Percentiles rank a stretch among this genome's conserved stretches.
Conservation (phyloP, 2,888 invertebrate genomes). For the Limnephilus marmoratus region DNA sequence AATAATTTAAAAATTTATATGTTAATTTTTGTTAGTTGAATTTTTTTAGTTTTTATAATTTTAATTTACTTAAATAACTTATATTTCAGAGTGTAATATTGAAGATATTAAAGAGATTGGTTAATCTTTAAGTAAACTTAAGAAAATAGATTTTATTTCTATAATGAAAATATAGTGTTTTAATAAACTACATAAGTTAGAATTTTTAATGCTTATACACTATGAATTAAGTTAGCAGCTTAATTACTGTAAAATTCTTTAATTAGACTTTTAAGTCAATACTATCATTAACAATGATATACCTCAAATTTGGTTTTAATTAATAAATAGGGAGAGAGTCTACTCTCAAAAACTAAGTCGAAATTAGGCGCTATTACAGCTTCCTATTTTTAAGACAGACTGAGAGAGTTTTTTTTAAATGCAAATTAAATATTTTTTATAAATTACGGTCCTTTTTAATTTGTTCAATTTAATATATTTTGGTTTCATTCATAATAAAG, state of each 20-base stretch:
- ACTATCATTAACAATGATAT: no score
- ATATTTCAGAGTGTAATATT: conserved; percentile 49
- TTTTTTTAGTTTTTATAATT: no score
- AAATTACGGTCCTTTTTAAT: conserved; percentile 71
- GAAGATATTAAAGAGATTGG: conserved; percentile 68
- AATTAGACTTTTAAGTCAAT: conserved; percentile 76
- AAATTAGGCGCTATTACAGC: conserved; percentile 74
- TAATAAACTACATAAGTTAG: conserved; percentile 80
- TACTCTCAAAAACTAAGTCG: conserved; percentile 74
- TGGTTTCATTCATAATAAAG: conserved; percentile 78
- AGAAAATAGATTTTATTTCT: conserved; percentile 74
- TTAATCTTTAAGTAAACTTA: conserved; percentile 66
- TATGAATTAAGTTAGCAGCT: no score
- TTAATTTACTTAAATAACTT: no score
- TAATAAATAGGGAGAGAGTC: conserved; percentile 69
- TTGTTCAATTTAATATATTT: conserved; percentile 79
- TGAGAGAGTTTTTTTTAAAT: conserved; percentile 71
- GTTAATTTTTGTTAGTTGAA: no score
- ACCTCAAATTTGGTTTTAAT: conserved; percentile 76
- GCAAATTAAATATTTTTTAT: conserved; percentile 75
- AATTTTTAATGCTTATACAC: conserved; percentile 72
- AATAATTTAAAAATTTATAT: no score
- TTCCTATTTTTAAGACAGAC: conserved; percentile 68
- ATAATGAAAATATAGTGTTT: conserved; percentile 83
- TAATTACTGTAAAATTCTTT: no score